A percentile compares a stretch with the other conserved stretches of the same genome.
These are phyloP conservation scores for Bombus pyrosoma DNA, from an alignment of 1,140 invertebrate species.

Conservation along the genomic window DNA sequence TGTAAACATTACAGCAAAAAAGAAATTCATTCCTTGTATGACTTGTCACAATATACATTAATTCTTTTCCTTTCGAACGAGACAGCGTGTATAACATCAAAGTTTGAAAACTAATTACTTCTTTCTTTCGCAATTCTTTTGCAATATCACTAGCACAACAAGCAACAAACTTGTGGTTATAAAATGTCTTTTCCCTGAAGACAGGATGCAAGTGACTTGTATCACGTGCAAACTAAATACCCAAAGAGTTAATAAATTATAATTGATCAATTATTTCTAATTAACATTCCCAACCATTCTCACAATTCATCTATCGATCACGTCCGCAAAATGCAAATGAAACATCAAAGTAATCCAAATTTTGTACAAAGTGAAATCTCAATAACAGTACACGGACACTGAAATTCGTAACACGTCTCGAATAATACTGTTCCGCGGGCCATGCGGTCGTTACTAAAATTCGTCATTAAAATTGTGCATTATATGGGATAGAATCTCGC, in stretches of 20 bases:
- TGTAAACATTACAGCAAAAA: too few relatives aligned
- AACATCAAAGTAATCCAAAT: neutral
- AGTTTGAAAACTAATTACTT: neutral
- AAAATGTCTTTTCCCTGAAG: neutral
- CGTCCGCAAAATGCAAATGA: neutral
- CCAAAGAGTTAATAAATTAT: neutral
- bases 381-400: neutral
- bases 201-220: neutral
- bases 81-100: neutral
- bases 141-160: too few relatives aligned
- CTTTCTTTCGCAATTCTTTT: neutral
- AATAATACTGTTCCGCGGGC: neutral
- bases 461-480: conserved; percentile 45
- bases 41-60: too few relatives aligned
- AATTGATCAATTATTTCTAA: neutral
- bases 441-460: conserved; percentile 13
- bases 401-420: neutral
- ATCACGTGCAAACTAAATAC: too few relatives aligned
- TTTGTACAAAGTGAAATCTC: neutral
- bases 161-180: neutral
- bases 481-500: conserved; percentile 45
- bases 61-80: too few relatives aligned
- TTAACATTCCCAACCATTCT: neutral
- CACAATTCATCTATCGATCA: neutral
- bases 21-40: too few relatives aligned